Conservation (phyloP, 2,888 invertebrate genomes). For the Drosophila dives region DNA sequence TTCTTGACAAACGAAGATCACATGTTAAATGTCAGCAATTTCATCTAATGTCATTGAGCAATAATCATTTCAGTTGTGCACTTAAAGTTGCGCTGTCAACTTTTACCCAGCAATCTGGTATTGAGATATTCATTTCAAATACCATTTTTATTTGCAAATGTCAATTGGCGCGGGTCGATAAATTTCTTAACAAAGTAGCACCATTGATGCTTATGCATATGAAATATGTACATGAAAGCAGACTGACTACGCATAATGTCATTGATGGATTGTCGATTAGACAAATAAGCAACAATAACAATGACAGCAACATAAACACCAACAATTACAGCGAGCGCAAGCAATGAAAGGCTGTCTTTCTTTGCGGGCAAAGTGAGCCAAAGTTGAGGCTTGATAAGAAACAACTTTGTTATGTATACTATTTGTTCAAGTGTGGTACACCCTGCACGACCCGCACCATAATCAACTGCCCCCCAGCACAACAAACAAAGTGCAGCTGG, state of each 20-base stretch:
- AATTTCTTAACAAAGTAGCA: conserved; percentile 55
- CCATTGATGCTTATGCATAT: conserved; percentile 57
- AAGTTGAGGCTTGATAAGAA: conserved; percentile 68
- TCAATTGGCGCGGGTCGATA: conserved; percentile 52
- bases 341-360: conserved; percentile 68
- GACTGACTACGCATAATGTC: conserved; percentile 36
- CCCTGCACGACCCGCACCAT: background rate
- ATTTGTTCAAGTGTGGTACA: conserved; percentile 58
- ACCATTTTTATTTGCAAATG: conserved; percentile 59
- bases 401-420: conserved; percentile 22
- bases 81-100: conserved; percentile 3
- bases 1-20: background rate
- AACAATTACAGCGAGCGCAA: background rate
- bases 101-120: background rate
- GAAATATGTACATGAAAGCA: conserved; percentile 6
- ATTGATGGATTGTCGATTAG: conserved; percentile 56
- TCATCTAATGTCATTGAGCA: conserved; percentile 33
- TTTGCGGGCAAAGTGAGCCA: conserved; percentile 56
- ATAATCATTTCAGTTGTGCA: conserved; percentile 24
- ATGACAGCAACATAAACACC: conserved; percentile 11
- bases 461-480: background rate
- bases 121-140: conserved; percentile 53
- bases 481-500: conserved; percentile 58
- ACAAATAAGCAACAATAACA: conserved; percentile 30
- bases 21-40: conserved; percentile 11